Evolutionary conservation across 2,113 vertebrate species (phyloP).

Genomic region (Onychorhynchus coronatus): DNA sequence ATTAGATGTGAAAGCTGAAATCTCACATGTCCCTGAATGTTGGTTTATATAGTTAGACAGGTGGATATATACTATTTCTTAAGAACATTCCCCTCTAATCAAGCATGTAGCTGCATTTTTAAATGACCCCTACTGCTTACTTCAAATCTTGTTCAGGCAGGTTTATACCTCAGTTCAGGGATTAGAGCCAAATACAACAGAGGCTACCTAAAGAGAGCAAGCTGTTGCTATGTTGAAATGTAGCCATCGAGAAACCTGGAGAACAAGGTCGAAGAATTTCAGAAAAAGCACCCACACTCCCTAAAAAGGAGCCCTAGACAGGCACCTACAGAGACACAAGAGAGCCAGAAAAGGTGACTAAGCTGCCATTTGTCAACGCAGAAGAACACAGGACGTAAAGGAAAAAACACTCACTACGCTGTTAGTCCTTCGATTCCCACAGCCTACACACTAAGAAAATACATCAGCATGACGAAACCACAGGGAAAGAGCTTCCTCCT

Average conservation of each 20-base stretch:
- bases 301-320: not conserved
- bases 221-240: constrained; percentile 12
- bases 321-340: not conserved
- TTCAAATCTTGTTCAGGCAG: constrained; percentile 47
- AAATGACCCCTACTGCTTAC: constrained; percentile 38
- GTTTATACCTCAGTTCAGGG: constrained; percentile 42
- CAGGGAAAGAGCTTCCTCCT: not conserved
- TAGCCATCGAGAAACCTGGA: not conserved
- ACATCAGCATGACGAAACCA: not conserved
- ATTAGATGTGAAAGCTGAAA: not conserved
- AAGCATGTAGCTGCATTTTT: constrained; percentile 39
- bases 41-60: not conserved
- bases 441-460: not conserved
- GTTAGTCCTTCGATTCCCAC: not conserved
- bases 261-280: not conserved
- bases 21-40: not conserved
- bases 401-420: not conserved
- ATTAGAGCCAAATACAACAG: constrained; percentile 56
- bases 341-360: not conserved
- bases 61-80: not conserved
- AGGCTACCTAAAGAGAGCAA: constrained; percentile 53
- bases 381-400: not conserved
- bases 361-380: not conserved
- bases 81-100: not conserved
- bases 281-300: not conserved